Evolutionary conservation across 2,888 invertebrate species (phyloP).

Genomic region (Chironomus riparius): DNA sequence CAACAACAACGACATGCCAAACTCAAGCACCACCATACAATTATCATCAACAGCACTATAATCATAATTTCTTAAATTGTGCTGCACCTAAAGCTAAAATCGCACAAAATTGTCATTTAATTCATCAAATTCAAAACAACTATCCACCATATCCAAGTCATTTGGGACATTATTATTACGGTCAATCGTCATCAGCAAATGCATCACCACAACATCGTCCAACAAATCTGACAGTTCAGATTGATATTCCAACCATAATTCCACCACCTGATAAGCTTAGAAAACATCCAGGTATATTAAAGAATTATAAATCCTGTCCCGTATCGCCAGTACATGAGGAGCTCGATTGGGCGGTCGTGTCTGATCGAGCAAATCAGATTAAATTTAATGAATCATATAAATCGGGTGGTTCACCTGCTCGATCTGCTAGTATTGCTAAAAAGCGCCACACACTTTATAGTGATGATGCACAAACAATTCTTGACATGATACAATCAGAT

Average conservation of each 20-base stretch:
- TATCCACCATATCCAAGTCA: conserved; percentile 44
- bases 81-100: conserved; percentile 42
- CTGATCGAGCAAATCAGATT: conserved; percentile 35
- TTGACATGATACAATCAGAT: conserved; percentile 53
- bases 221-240: neutral
- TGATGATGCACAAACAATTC: conserved; percentile 48
- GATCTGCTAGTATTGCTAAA: neutral
- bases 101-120: conserved; percentile 42
- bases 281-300: conserved; percentile 47
- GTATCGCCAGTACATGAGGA: conserved; percentile 77
- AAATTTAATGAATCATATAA: conserved; percentile 29
- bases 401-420: conserved; percentile 29
- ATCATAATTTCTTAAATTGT: conserved; percentile 36
- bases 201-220: conserved; percentile 10
- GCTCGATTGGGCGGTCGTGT: conserved; percentile 47
- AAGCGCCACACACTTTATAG: conserved; percentile 44
- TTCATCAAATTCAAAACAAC: conserved; percentile 42
- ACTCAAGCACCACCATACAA: conserved; percentile 37
- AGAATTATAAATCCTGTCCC: conserved; percentile 66
- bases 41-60: conserved; percentile 3
- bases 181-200: neutral
- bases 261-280: conserved; percentile 21
- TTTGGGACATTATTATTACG: conserved; percentile 35
- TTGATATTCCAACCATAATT: conserved; percentile 20
- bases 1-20: conserved; percentile 41